Conservation (phyloP, 2,888 invertebrate species). For the Cryptocephalus primarius region DNA sequence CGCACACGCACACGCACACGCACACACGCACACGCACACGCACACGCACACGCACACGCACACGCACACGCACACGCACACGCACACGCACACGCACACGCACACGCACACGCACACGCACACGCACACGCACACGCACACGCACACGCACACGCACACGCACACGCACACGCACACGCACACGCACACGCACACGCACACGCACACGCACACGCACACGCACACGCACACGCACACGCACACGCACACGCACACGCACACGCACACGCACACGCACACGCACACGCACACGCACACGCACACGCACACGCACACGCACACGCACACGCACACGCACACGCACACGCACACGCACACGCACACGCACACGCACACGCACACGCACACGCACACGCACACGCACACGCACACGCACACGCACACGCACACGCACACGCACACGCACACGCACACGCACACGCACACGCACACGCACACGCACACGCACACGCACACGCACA, state of each 20-base stretch:
- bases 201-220: conserved; percentile 2
- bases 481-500: conserved; percentile 1
- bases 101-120: neutral
- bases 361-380: conserved; percentile 2
- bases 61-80: neutral
- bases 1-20: conserved; percentile 1
- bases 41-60: neutral
- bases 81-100: neutral
- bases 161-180: neutral
- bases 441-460: conserved; percentile 1
- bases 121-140: neutral
- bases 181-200: conserved; percentile 2
- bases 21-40: neutral
- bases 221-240: conserved; percentile 1
- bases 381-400: conserved; percentile 1
- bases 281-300: conserved; percentile 2
- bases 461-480: conserved; percentile 2
- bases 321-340: conserved; percentile 1
- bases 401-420: conserved; percentile 2
- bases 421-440: conserved; percentile 1
- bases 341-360: conserved; percentile 1
- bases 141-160: neutral
- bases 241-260: conserved; percentile 1
- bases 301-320: conserved; percentile 1
- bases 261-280: conserved; percentile 1